These are phyloP conservation scores for Sciurus niger DNA, from an alignment of 2,113 vertebrate genomes.

Conservation along the genomic window DNA sequence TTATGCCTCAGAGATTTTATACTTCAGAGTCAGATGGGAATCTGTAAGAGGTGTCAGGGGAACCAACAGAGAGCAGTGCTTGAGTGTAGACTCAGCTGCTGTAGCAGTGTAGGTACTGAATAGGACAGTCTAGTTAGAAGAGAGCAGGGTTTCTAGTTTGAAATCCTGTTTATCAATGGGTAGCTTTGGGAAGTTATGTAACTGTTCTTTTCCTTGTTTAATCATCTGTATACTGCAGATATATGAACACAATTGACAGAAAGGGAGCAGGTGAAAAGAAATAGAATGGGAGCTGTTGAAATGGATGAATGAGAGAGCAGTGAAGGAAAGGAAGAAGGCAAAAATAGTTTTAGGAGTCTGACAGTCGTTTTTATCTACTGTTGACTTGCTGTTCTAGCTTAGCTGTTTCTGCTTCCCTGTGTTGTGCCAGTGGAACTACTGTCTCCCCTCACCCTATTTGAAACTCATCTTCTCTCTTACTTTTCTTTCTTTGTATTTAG, in stretches of 20 bases:
- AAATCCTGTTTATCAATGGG: constrained; percentile 32
- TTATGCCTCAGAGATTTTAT: constrained; percentile 25
- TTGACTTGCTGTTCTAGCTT: neutral
- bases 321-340: neutral
- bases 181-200: constrained; percentile 31
- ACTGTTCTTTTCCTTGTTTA: constrained; percentile 38
- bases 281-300: neutral
- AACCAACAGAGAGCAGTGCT: neutral
- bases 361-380: neutral
- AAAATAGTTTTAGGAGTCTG: neutral
- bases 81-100: neutral
- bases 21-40: neutral
- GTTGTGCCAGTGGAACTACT: neutral
- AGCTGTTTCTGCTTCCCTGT: neutral
- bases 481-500: neutral
- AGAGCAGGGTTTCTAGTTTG: constrained; percentile 36
- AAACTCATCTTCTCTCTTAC: neutral
- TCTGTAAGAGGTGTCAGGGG: neutral
- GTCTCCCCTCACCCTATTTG: neutral
- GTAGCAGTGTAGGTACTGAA: neutral
- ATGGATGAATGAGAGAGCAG: neutral
- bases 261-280: neutral
- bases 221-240: neutral
- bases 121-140: neutral
- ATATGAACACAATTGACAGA: neutral